phyloP scores from a whole-genome alignment of 2,113 vertebrate species.

The Xiphophorus hellerii region DNA sequence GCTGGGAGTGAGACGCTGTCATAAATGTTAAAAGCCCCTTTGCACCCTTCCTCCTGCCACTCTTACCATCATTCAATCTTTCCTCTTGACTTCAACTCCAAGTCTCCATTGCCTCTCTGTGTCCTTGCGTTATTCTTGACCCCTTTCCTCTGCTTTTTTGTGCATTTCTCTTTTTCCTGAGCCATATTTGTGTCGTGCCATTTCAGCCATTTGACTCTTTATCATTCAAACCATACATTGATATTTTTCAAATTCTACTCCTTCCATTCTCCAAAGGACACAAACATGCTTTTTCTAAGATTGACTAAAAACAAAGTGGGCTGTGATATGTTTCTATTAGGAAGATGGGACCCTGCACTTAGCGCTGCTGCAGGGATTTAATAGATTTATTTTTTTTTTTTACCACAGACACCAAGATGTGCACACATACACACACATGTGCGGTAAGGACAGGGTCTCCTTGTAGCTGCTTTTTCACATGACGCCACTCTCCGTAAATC shows the following conservation, averaged over 20 bases:
- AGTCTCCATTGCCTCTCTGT: conserved; percentile 12
- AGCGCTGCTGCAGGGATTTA: conserved; percentile 48
- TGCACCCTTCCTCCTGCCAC: not conserved
- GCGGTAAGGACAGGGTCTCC: conserved; percentile 70
- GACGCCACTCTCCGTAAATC: conserved; percentile 73
- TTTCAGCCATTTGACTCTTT: conserved; percentile 14
- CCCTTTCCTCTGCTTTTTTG: conserved; percentile 14
- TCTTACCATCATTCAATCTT: conserved; percentile 48
- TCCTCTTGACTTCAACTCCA: conserved; percentile 36
- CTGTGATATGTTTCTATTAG: conserved; percentile 65
- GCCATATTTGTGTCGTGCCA: conserved; percentile 1
- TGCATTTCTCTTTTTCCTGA: not conserved
- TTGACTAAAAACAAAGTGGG: conserved; percentile 55
- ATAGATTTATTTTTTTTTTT: conserved; percentile 51
- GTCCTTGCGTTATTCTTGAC: conserved; percentile 23
- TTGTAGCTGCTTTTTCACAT: conserved; percentile 73
- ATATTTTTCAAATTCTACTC: conserved; percentile 33
- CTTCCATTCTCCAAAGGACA: not conserved
- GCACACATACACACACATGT: conserved; percentile 30
- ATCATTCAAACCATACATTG: conserved; percentile 16
- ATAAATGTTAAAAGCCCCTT: conserved; percentile 12
- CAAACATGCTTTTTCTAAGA: not conserved
- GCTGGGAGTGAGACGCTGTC: conserved; percentile 60
- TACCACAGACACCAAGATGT: conserved; percentile 12
- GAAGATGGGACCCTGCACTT: conserved; percentile 72